phyloP scores from a whole-genome alignment of 2,113 vertebrate genomes.

The Thinocorus orbignyianus region DNA sequence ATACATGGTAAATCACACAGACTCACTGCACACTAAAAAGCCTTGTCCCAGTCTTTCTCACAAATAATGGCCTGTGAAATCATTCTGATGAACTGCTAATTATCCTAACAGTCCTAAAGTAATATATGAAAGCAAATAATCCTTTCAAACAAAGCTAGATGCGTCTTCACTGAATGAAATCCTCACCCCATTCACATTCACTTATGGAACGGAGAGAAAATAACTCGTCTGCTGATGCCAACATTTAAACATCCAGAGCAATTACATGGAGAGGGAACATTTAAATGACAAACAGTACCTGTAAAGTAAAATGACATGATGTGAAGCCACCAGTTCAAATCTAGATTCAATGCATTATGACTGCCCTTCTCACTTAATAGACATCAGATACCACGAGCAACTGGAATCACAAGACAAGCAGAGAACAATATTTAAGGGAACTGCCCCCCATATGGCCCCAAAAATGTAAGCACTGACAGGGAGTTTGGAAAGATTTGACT shows the following conservation, averaged over 20 bases:
- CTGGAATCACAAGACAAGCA: neutral
- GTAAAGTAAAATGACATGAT: slow-evolving; percentile 7
- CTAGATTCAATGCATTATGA: neutral
- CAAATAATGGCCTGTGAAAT: neutral
- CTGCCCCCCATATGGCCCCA: neutral
- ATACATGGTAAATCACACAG: slow-evolving; percentile 31
- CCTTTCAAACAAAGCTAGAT: neutral
- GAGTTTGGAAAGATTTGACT: neutral
- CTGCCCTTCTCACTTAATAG: slow-evolving; percentile 35
- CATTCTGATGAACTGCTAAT: slow-evolving; percentile 34
- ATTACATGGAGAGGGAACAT: neutral
- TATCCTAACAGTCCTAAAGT: slow-evolving; percentile 28
- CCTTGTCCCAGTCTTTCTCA: neutral
- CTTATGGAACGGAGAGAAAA: neutral
- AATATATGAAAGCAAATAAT: slow-evolving; percentile 29
- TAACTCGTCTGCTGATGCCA: neutral
- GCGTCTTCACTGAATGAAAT: neutral
- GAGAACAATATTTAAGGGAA: neutral
- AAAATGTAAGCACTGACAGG: neutral
- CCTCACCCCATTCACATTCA: slow-evolving; percentile 1
- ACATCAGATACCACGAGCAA: neutral
- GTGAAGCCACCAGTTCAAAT: slow-evolving; percentile 13
- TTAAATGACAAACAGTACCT: slow-evolving; percentile 16
- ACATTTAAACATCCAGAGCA: neutral
- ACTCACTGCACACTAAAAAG: slow-evolving; percentile 27